Evolutionary conservation across 1,140 invertebrate genomes (phyloP).

Genomic region (Caenorhabditis briggsae): DNA sequence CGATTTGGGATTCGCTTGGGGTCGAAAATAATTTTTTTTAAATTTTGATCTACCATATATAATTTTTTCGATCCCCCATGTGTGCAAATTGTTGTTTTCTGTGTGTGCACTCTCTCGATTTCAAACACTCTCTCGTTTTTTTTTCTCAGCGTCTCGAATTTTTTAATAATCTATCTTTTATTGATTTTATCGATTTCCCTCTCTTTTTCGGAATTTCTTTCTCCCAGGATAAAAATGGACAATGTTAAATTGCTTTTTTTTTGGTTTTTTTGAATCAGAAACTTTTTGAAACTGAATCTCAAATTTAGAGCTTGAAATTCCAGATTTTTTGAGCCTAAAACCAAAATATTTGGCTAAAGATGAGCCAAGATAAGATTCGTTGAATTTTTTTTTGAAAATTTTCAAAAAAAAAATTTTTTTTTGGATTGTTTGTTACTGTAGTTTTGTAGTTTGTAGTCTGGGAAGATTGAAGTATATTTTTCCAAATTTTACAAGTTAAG

Average conservation of each 20-base stretch:
- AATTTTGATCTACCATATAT: neutral
- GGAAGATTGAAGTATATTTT: too few relatives aligned
- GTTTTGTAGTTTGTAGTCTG: too few relatives aligned
- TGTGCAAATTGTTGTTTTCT: neutral
- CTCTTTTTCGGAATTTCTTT: neutral
- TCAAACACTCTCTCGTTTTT: neutral
- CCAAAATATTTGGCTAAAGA: too few relatives aligned
- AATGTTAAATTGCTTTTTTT: neutral
- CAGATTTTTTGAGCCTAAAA: too few relatives aligned
- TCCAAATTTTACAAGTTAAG: too few relatives aligned
- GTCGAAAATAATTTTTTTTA: constrained; percentile 41
- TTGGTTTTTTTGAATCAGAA: too few relatives aligned
- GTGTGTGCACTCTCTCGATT: neutral
- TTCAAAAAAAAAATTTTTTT: too few relatives aligned
- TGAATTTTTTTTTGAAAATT: too few relatives aligned
- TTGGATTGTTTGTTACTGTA: too few relatives aligned
- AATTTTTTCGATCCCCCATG: neutral
- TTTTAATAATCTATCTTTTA: neutral
- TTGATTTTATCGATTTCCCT: neutral
- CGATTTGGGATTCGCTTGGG: constrained; percentile 56
- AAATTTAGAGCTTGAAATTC: too few relatives aligned
- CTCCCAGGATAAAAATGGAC: neutral
- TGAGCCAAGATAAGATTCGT: too few relatives aligned
- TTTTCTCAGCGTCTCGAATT: neutral
- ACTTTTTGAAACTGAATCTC: too few relatives aligned